Evolutionary conservation across 2,888 invertebrate genomes (phyloP), one percentile per base, ranked within the genome.

Genomic region (Dryomyza anilis): DNA sequence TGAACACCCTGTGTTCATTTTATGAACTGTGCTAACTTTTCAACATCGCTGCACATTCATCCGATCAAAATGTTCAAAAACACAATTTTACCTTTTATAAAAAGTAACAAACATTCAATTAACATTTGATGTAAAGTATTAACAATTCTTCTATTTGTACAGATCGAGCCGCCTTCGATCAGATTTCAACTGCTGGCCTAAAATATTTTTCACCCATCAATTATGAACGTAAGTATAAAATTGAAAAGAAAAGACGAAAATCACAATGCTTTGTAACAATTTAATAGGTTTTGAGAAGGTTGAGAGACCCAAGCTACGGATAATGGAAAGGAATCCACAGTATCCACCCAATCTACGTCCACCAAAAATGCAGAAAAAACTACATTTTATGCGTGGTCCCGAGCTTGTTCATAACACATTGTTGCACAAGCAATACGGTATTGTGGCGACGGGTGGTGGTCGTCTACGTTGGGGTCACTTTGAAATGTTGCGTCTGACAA

Each of bases 351-450:
- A 86, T 67, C 74, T 91, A 30, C 88, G 88, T 71, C 87, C 93
- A 21, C 93, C 91, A 3, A 95, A 94, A 85, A 94, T 94, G 93
- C 90, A 90, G 71, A 96, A 94, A 77, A 87, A 87, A 60, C 83
- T 96, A 2, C 85, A 87, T n/a, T 88, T 91, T 43, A 95, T 96
- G 92, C 86, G 96, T 78, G 98, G 98, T 0, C 96, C 96, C 0
- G 98, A 98, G 83, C 69, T 80, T 5, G 79, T 95, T 25, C 96
- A 98, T 76, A 98, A 92, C 73, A 87, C 88, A 60, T 84, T 99
- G 12, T 86, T 94, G 66, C 91, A 97, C 75, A 91, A 93, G 76
- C 98, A 99, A 77, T 99, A 89, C 86, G 99, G 96, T 48, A 90
- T 99, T 70, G 86, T 96, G 82, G 95, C 96, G 8, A 84, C 88